These are phyloP conservation scores for Ceramica pisi DNA, from an alignment of 2,888 invertebrate genomes.

Conservation along the genomic window DNA sequence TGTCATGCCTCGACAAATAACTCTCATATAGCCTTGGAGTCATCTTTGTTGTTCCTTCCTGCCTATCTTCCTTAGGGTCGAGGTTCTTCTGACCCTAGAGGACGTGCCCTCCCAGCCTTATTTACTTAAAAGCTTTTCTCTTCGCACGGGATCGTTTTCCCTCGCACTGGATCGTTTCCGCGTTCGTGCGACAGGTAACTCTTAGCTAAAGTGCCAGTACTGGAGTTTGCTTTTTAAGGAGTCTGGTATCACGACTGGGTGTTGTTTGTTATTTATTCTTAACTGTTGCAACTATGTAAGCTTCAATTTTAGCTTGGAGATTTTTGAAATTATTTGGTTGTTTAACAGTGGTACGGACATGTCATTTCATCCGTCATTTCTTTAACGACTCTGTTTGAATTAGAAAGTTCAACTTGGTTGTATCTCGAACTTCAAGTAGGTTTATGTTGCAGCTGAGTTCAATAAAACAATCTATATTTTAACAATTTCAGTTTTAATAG, in stretches of 20 bases:
- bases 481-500: not conserved
- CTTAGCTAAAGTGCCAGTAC: slow-evolving; percentile 50
- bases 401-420: not conserved
- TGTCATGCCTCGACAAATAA: not conserved
- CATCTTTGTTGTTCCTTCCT: slow-evolving; percentile 33
- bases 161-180: slow-evolving; percentile 55
- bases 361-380: not conserved
- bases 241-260: slow-evolving; percentile 37
- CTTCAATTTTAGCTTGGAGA: not conserved
- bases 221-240: slow-evolving; percentile 28
- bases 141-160: slow-evolving; percentile 35
- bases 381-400: not conserved
- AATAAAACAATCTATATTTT: slow-evolving; percentile 12
- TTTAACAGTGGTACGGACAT: not conserved
- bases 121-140: slow-evolving; percentile 65
- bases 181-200: slow-evolving; percentile 51
- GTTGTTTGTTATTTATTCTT: slow-evolving; percentile 24
- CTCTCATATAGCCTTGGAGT: slow-evolving; percentile 15
- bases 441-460: slow-evolving; percentile 2
- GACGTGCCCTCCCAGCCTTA: slow-evolving; percentile 58
- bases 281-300: not conserved
- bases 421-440: not conserved
- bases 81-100: slow-evolving; percentile 37
- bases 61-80: slow-evolving; percentile 29
- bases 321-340: not conserved